A percentile compares a stretch with the other conserved stretches of the same genome.
Conservation (phyloP, 2,797 vertebrate species). For the Poecilia picta region DNA sequence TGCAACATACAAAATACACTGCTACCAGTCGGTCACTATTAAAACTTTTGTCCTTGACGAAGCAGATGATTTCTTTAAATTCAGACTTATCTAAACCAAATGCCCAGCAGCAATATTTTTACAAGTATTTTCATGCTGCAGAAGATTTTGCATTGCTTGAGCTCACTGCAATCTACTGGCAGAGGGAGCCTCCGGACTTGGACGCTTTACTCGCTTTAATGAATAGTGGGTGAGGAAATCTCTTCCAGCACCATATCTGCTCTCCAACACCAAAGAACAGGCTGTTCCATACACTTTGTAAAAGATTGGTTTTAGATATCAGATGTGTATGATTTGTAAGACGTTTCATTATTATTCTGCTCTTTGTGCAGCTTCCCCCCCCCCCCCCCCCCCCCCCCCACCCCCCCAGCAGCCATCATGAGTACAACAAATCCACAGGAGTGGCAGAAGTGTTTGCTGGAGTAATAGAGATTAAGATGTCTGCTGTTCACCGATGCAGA, state of each 20-base stretch:
- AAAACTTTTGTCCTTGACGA: background rate
- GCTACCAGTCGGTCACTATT: background rate
- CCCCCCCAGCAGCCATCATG: background rate
- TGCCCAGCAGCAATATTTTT: constrained; percentile 6
- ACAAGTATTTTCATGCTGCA: background rate
- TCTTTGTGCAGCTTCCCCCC: constrained; percentile 11
- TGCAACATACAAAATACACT: background rate
- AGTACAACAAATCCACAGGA: constrained; percentile 44
- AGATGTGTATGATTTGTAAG: constrained; percentile 2
- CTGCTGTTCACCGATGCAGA: constrained; percentile 61
- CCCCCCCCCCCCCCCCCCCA: too few relatives aligned
- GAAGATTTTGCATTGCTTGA: constrained; percentile 4
- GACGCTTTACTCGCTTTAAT: background rate
- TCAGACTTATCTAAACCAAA: background rate
- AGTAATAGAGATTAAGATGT: constrained; percentile 70
- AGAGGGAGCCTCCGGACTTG: background rate
- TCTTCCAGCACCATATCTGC: background rate
- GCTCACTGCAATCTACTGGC: constrained; percentile 3
- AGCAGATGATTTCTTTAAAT: background rate
- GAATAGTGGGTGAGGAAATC: background rate
- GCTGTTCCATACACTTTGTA: background rate
- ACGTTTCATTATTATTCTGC: constrained; percentile 17
- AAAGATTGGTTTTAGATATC: constrained; percentile 16
- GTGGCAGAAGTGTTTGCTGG: constrained; percentile 43
- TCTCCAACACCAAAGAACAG: background rate